Evolutionary conservation across 2,113 vertebrate genomes (phyloP), one percentile per base, ranked within the genome.

Genomic region (Alectura lathami): DNA sequence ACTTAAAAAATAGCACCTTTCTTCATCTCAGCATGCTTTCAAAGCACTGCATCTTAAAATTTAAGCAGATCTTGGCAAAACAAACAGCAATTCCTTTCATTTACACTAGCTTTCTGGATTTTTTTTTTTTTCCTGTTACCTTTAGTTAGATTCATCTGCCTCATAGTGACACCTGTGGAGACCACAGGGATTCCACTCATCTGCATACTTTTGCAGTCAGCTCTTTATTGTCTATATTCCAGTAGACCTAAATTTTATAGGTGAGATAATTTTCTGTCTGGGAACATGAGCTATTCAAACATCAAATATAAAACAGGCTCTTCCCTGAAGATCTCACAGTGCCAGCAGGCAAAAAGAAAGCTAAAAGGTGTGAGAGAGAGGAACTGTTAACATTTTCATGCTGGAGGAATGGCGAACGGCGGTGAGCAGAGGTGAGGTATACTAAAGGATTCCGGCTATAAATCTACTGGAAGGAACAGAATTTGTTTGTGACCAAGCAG

Each of bases 11-110:
- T 17, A 95, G 12, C 57, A 88, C 42, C 64, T 93, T 83, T 42
- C 54, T 93, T 53, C 63, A 78, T 94, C 57, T 86, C 94, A 94
- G 23, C 12, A 3, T 47, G 67, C 56, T 92, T 94, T 88, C 80
- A 89, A 74, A 93, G 67, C 45, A 59, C 47, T 73, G 40, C 62
- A 89, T 60, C 32, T 83, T 75, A 72, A n/a, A 57, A 43, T 89
- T 89, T 63, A 79, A 86, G 45, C 59, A 86, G 62, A 43, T 83
- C 36, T 42, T 91, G 64, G 50, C 30, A 83, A 83, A 96, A 68
- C 56, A 95, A 96, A 89, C 11, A 94, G 50, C 72, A 94, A 74
- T 74, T 13, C 63, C 45, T 91, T 91, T 50, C 21, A 36, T 90
- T 95, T 88, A 62, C 27, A 24, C 8, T 32, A 73, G 4, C 8